Evolutionary conservation across 2,113 vertebrate species (phyloP).

Genomic region (Rousettus leschenaultii): DNA sequence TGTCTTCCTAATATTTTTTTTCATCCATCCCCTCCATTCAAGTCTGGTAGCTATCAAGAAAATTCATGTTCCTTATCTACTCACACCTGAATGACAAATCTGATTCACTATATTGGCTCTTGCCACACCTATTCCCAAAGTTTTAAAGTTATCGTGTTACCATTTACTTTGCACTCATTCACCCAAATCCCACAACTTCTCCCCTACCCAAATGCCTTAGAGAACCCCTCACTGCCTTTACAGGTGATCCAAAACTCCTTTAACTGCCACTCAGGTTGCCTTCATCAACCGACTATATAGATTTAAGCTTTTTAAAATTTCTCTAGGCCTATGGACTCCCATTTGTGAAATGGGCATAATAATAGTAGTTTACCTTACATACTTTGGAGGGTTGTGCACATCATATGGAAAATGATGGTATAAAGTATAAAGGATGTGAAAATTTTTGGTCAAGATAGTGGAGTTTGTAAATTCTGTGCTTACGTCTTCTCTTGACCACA

Average conservation of each 20-base stretch:
- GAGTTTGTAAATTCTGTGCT: too few relatives aligned
- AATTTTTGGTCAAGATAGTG: too few relatives aligned
- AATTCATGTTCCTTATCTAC: background rate
- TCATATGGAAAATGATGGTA: background rate
- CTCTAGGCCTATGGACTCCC: background rate
- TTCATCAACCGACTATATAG: background rate
- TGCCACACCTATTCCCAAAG: background rate
- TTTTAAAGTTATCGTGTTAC: background rate
- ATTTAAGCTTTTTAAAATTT: background rate
- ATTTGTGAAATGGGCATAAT: background rate
- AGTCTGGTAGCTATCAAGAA: background rate
- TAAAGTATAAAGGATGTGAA: background rate
- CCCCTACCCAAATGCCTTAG: background rate
- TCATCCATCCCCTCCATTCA: background rate
- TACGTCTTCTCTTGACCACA: too few relatives aligned
- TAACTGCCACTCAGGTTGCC: background rate
- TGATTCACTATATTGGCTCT: background rate
- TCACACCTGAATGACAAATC: background rate
- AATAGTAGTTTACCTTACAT: background rate
- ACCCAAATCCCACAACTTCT: background rate
- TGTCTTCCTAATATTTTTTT: background rate
- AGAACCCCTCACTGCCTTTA: background rate
- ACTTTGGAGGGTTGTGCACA: background rate
- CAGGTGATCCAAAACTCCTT: background rate
- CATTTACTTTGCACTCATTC: background rate